Evolutionary conservation across 1,140 invertebrate genomes (phyloP).

Genomic region (Psix sp.): DNA sequence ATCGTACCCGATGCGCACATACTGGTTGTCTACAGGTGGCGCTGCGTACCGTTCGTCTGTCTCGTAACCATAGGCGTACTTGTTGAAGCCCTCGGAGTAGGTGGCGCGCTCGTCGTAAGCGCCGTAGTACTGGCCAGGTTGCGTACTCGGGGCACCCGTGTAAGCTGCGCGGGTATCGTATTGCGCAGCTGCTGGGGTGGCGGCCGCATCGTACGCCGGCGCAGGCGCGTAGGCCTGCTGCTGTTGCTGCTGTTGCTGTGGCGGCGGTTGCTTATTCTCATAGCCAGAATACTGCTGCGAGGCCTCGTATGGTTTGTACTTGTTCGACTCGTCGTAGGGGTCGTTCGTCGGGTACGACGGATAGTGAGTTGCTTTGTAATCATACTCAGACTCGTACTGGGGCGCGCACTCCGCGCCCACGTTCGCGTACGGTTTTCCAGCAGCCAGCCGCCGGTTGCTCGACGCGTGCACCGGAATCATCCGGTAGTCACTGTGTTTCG

Average conservation of each 20-base stretch:
- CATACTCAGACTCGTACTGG: conserved; percentile 69
- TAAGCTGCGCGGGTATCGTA: conserved; percentile 66
- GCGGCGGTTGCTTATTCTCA: conserved; percentile 58
- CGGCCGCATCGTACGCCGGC: conserved; percentile 63
- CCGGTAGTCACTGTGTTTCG: conserved; percentile 75
- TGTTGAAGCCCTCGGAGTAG: conserved; percentile 59
- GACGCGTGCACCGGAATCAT: conserved; percentile 74
- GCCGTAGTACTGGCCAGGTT: too few species aligned
- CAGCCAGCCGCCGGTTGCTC: conserved; percentile 70
- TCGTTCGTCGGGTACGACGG: conserved; percentile 75
- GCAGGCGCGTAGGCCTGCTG: neutral
- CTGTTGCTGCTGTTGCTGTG: conserved; percentile 50
- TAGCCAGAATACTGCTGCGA: conserved; percentile 51
- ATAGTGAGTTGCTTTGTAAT: conserved; percentile 76
- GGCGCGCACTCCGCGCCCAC: conserved; percentile 65
- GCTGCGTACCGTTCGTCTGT: conserved; percentile 45
- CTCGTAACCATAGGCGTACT: conserved; percentile 70
- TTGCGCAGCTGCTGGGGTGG: conserved; percentile 45
- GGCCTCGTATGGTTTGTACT: conserved; percentile 68
- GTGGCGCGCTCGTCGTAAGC: conserved; percentile 66
- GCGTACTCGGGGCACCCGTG: conserved; percentile 62
- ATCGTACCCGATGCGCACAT: conserved; percentile 61
- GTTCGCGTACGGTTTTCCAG: conserved; percentile 71
- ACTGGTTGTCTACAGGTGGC: conserved; percentile 58
- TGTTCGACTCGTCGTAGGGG: conserved; percentile 72